Conservation (phyloP, 2,888 invertebrate genomes). For the Nycteola revayana region DNA sequence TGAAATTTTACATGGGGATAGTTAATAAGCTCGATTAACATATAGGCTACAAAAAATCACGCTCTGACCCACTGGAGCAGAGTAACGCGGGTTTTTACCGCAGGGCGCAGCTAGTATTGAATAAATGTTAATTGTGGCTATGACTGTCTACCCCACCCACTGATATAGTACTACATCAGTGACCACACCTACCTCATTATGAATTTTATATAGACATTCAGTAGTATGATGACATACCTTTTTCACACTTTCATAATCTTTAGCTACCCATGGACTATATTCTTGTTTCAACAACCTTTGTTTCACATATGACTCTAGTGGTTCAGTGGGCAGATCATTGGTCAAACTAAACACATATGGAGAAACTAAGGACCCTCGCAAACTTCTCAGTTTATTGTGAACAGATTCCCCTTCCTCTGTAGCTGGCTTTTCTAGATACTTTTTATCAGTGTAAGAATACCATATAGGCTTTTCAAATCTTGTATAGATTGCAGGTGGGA, state of each 20-base stretch:
- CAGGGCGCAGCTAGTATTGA: too few species aligned
- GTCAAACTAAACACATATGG: constrained; percentile 84
- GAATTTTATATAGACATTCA: too few species aligned
- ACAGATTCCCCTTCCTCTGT: constrained; percentile 50
- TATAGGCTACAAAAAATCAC: too few species aligned
- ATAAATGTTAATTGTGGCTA: too few species aligned
- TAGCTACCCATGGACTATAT: constrained; percentile 58
- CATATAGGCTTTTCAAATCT: constrained; percentile 85
- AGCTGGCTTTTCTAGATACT: constrained; percentile 37
- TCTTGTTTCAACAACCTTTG: constrained; percentile 70
- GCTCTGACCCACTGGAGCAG: too few species aligned
- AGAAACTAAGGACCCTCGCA: constrained; percentile 72
- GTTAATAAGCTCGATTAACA: too few species aligned
- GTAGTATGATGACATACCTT: constrained; percentile 53
- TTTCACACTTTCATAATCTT: constrained; percentile 69
- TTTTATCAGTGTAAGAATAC: constrained; percentile 62
- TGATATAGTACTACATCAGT: too few species aligned
- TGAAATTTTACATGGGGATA: too few species aligned
- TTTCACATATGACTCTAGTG: constrained; percentile 81
- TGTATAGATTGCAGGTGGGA: constrained; percentile 90
- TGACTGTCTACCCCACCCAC: too few species aligned
- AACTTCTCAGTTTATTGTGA: constrained; percentile 51
- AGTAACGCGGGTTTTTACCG: too few species aligned
- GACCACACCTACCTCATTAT: too few species aligned
- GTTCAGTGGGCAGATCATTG: constrained; percentile 83